A percentile compares a stretch with the other conserved stretches of the same genome.
phyloP scores from a whole-genome alignment of 2,797 vertebrate genomes.

The Sitta carolinensis region DNA sequence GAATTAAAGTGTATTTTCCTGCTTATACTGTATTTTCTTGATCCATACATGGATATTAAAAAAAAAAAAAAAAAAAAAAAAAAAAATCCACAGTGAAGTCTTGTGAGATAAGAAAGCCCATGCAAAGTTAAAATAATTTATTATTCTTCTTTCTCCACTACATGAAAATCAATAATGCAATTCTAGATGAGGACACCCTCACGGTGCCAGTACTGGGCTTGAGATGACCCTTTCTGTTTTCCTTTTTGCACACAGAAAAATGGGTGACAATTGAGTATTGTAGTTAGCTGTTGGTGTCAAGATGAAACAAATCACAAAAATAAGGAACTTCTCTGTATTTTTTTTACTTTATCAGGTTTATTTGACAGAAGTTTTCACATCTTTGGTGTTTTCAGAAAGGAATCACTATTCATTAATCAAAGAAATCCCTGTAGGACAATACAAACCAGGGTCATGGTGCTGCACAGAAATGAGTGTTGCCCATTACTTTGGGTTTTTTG shows the following conservation, averaged over 20 bases:
- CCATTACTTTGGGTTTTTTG: not conserved
- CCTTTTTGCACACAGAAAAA: not conserved
- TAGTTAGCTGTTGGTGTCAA: not conserved
- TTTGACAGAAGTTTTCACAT: not conserved
- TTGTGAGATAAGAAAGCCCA: not conserved
- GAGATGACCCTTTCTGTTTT: not conserved
- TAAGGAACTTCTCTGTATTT: not conserved
- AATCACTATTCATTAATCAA: not conserved
- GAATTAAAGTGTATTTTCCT: not conserved
- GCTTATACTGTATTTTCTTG: conserved; percentile 5
- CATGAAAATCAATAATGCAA: not conserved
- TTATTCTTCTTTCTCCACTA: not conserved
- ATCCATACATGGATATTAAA: not conserved
- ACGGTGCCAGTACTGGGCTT: not conserved
- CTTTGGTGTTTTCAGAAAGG: not conserved
- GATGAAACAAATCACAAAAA: not conserved
- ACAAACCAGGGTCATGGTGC: not conserved
- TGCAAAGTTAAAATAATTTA: not conserved
- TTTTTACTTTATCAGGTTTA: not conserved
- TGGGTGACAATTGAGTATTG: not conserved
- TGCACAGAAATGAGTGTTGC: not conserved
- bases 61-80: too few species aligned
- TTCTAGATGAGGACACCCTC: not conserved
- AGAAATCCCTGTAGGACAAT: not conserved
- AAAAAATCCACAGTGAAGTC: not conserved